Evolutionary conservation across 53 echinoderm and acorn worm species (phyloP).

Genomic region (Paracentrotus lividus): DNA sequence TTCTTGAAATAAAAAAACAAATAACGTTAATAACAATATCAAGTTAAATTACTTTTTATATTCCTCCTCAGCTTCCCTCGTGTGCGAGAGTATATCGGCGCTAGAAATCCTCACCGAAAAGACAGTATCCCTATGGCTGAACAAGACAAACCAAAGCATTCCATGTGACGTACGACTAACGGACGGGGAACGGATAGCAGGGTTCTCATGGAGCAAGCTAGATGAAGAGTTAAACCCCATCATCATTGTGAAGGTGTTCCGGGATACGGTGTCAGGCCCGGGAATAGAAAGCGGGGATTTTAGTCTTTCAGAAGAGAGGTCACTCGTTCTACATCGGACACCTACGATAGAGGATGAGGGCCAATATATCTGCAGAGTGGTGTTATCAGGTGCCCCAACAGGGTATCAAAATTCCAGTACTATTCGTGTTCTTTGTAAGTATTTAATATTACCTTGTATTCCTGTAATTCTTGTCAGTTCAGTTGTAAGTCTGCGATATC

Average conservation of each 20-base stretch:
- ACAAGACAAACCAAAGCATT: conserved; percentile 30
- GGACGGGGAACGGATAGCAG: background rate
- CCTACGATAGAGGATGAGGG: conserved; percentile 46
- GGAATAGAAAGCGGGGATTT: conserved; percentile 22
- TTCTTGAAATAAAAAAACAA: no score
- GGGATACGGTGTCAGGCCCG: background rate
- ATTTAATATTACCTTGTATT: no score
- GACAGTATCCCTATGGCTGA: conserved; percentile 55
- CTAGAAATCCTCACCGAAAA: conserved; percentile 43
- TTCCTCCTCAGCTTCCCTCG: conserved; percentile 32
- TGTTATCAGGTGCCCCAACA: conserved; percentile 12
- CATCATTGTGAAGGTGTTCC: background rate
- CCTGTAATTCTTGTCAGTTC: no score
- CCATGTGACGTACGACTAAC: conserved; percentile 42
- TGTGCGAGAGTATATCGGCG: conserved; percentile 39
- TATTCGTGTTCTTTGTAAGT: conserved; percentile 63
- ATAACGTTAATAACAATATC: no score
- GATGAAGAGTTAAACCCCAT: background rate
- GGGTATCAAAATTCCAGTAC: conserved; percentile 36
- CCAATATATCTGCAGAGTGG: conserved; percentile 45
- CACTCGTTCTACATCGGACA: conserved; percentile 22
- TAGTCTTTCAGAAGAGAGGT: conserved; percentile 58
- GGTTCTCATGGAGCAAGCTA: background rate
- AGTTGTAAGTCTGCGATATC: no score
- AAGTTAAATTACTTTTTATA: background rate